Evolutionary conservation across 2,797 vertebrate genomes (phyloP).

Genomic region (Rhynchotus rufescens): DNA sequence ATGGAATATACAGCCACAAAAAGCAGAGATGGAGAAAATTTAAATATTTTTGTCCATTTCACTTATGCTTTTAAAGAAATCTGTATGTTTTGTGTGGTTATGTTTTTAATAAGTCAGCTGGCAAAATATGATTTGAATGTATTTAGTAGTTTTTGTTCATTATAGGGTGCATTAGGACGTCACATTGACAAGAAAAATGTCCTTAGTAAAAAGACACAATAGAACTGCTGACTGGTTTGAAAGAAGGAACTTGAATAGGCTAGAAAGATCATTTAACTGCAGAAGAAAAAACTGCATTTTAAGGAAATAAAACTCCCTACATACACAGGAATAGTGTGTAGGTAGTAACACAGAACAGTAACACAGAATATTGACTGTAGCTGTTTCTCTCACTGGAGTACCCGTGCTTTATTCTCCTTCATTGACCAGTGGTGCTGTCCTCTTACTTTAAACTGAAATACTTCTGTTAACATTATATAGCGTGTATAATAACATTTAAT

Average conservation of each 20-base stretch:
- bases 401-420: background rate
- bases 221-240: background rate
- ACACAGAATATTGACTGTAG: background rate
- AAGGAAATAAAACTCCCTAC: background rate
- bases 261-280: background rate
- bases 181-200: background rate
- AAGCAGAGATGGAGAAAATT: background rate
- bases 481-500: no score
- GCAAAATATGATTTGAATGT: background rate
- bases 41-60: background rate
- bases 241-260: background rate
- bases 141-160: background rate
- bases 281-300: background rate
- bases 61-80: background rate
- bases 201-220: background rate
- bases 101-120: background rate
- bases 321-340: background rate
- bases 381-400: rapidly evolving
- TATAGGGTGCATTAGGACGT: background rate
- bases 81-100: background rate
- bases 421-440: background rate
- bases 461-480: no score
- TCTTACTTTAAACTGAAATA: background rate
- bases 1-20: background rate
- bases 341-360: background rate